Evolutionary conservation across 64 coral and sea anemone species (phyloP).

Genomic region (Dendrophyllia cribrosa): DNA sequence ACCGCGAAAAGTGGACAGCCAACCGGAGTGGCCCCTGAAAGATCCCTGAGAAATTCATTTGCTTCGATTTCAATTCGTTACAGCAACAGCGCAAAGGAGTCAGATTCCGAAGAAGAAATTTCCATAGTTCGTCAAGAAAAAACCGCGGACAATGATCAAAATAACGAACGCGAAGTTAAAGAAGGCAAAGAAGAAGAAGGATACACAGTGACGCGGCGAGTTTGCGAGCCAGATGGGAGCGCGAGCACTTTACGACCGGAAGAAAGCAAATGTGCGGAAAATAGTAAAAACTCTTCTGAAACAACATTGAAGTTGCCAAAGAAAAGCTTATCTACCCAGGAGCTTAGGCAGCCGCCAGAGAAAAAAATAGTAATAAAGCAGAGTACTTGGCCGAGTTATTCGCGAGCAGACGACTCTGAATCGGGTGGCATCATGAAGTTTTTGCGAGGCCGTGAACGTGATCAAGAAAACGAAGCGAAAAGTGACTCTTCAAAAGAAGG

Average conservation of each 20-base stretch:
- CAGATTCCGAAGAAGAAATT: slow-evolving; percentile 93
- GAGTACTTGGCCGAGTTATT: slow-evolving; percentile 76
- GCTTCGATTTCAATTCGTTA: slow-evolving; percentile 89
- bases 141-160: slow-evolving; percentile 25
- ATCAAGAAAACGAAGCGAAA: slow-evolving; percentile 42
- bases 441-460: slow-evolving; percentile 45
- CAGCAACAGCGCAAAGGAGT: slow-evolving; percentile 69
- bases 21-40: slow-evolving; percentile 55
- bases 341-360: slow-evolving; percentile 7
- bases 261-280: slow-evolving; percentile 21
- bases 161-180: slow-evolving; percentile 2
- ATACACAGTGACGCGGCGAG: background rate
- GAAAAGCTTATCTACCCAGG: slow-evolving; percentile 52
- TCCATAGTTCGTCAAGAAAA: slow-evolving; percentile 84
- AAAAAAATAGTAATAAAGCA: slow-evolving; percentile 67
- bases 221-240: slow-evolving; percentile 27
- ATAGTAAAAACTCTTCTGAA: background rate
- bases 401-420: slow-evolving; percentile 27
- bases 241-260: slow-evolving; percentile 30
- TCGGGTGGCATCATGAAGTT: slow-evolving; percentile 64
- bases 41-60: slow-evolving; percentile 60
- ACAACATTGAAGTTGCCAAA: background rate
- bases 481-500: slow-evolving; percentile 25
- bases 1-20: slow-evolving; percentile 52
- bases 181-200: background rate